Evolutionary conservation across 1,140 invertebrate species (phyloP), one percentile per base, ranked within the genome.

Genomic region (Drosophila azteca): DNA sequence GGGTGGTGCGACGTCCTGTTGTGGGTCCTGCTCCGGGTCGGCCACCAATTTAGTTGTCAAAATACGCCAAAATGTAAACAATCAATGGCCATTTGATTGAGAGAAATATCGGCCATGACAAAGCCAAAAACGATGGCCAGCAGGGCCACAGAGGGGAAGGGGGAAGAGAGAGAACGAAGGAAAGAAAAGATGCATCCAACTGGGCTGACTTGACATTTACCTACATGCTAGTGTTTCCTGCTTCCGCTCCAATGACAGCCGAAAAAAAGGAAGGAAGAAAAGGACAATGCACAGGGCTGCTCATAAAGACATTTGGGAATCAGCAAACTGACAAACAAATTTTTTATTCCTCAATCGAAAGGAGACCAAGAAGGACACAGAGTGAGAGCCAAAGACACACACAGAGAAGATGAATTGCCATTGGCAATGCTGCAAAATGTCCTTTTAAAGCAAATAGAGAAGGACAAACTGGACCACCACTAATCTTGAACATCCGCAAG

Each of bases 401-500:
- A 53, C 43, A 61, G 60, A 66, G 57, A 87, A 88, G 82, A 85
- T 88, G 80, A 85, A 88, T 88, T 75, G 82, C 74, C 83, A 44
- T 63, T 77, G 84, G 83, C 35, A 39, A 39, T 39, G 35, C 81
- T 78, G 72, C 45, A 67, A 77, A 88, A 75, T 85, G 78, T 85
- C 82, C 82, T 88, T 70, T 85, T 85, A 88, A 88, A 82, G 83
- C 83, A 78, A 85, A 85, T 60, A 75, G 22, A 59, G 49, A 64
- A 62, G 55, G 76, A 50, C 52, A 78, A 67, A 66, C 61, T 63
- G 71, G 80, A 83, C 80, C 76, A 83, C 79, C 78, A 72, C 57
- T 85, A 87, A 85, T 85, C 81, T 64, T 62, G 53, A 77, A 77
- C 82, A 87, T 85, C 81, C 81, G 81, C 82, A 87, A 87, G 81